Evolutionary conservation across 2,797 vertebrate species (phyloP), one percentile per base, ranked within the genome.

Genomic region (Podarcis siculus): DNA sequence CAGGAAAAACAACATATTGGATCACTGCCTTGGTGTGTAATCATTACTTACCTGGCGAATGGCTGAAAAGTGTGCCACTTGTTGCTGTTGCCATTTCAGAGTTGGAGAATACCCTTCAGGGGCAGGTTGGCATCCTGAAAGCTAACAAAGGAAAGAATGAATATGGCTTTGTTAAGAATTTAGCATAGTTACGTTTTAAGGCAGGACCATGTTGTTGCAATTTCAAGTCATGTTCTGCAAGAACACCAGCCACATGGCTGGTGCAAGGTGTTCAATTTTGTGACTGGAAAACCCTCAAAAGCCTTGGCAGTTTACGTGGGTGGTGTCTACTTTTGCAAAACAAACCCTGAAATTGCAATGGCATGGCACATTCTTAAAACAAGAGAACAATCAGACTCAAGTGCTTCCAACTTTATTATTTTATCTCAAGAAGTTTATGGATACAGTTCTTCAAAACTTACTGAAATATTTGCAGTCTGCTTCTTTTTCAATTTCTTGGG

Each of bases 401-500:
- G 73, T 0, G 10, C 0, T 3, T 4, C 0, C 1, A 21, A 39
- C 45, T 8, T 0, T 78, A 64, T 61, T 67, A 39, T 77, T 39
- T n/a, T 27, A 13, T 69, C 80, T n/a, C 25, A 42, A 35, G n/a
- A 66, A 25, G 30, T 25, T n/a, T 32, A 39, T 12, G 27, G 78
- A n/a, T 85, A 85, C 0, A 73, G 0, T 27, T 67, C 67, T 0
- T 73, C 25, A 45, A 82, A 72, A 98, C 98, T 98, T 96, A 99
- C 99, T 76, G 98, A 98, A 87, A 96, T 93, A 90, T 98, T 98
- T 13, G 99, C 97, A 4, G 98, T 98, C 89, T 98, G 98, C 88
- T 97, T 98, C 94, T 98, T 98, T 92, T 97, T 98, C 90, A 99
- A 92, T 93, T 99, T 99, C 96, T 97, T 99, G 30, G 99, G 98